Evolutionary conservation across 1,140 invertebrate genomes (phyloP).

Genomic region (Diabrotica virgifera): DNA sequence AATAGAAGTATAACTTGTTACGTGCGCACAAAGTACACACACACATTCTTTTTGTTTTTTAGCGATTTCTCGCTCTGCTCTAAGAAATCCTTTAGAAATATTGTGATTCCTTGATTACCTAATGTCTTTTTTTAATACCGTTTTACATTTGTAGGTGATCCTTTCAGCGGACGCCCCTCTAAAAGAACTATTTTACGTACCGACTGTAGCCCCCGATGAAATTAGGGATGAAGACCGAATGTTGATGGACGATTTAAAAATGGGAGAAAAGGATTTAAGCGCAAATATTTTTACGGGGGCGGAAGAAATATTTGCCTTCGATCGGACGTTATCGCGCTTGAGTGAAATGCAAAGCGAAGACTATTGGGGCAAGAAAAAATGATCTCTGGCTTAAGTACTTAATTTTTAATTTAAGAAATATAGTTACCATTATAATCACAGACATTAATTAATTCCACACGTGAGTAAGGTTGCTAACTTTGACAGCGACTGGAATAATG

Average conservation of each 20-base stretch:
- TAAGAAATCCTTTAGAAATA: no score
- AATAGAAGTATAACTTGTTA: no score
- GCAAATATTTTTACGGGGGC: conserved; percentile 94
- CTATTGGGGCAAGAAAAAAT: conserved; percentile 67
- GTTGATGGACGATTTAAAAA: conserved; percentile 92
- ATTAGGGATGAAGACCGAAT: conserved; percentile 72
- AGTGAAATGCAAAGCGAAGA: conserved; percentile 92
- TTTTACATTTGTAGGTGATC: conserved; percentile 34
- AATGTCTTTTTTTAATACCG: not conserved
- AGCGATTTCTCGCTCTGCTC: no score
- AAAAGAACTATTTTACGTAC: conserved; percentile 70
- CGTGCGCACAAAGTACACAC: no score
- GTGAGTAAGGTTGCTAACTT: no score
- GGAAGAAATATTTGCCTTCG: conserved; percentile 96
- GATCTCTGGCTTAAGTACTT: no score
- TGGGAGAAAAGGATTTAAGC: conserved; percentile 62
- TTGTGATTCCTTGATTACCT: not conserved
- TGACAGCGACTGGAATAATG: no score
- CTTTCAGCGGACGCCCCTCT: conserved; percentile 70
- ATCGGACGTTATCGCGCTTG: conserved; percentile 87
- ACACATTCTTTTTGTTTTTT: no score
- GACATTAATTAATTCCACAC: no score
- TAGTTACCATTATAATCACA: no score
- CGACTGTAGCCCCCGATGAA: conserved; percentile 50
- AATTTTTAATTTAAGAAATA: no score